Conservation (phyloP, 2,797 vertebrate species). For the Rhynchonycteris naso region DNA sequence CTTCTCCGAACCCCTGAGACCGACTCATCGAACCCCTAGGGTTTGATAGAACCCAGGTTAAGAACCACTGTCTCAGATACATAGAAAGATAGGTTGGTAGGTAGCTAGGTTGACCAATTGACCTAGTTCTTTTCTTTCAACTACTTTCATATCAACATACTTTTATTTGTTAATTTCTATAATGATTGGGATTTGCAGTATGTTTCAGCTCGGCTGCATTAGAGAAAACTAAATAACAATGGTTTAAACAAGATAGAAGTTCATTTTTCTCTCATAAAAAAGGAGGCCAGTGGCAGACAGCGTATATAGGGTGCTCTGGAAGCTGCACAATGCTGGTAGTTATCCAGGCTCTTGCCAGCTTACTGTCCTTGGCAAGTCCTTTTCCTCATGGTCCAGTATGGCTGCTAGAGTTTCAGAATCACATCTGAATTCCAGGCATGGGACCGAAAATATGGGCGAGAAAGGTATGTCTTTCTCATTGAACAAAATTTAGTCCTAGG, state of each 20-base stretch:
- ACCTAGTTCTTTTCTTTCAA: conserved; percentile 15
- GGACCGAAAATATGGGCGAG: neutral
- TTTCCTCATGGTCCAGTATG: neutral
- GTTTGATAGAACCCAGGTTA: too few relatives aligned
- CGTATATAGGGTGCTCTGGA: neutral
- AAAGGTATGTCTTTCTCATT: neutral
- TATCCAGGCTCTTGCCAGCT: neutral
- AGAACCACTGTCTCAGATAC: too few relatives aligned
- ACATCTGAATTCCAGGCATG: neutral
- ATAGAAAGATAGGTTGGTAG: neutral
- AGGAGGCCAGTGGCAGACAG: neutral
- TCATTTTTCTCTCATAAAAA: neutral
- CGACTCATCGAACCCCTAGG: too few relatives aligned
- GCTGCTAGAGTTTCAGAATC: neutral
- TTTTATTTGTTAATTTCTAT: neutral
- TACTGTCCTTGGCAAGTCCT: neutral
- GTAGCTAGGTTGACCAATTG: neutral
- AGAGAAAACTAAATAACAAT: neutral
- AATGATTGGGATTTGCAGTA: neutral
- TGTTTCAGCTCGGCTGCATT: neutral
- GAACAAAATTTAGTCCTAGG: neutral
- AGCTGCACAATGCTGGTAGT: neutral
- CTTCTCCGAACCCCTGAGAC: too few relatives aligned
- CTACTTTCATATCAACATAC: neutral
- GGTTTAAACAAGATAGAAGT: neutral